phyloP scores from a whole-genome alignment of 1,140 invertebrate genomes.

The Lordiphosa stackelbergi region DNA sequence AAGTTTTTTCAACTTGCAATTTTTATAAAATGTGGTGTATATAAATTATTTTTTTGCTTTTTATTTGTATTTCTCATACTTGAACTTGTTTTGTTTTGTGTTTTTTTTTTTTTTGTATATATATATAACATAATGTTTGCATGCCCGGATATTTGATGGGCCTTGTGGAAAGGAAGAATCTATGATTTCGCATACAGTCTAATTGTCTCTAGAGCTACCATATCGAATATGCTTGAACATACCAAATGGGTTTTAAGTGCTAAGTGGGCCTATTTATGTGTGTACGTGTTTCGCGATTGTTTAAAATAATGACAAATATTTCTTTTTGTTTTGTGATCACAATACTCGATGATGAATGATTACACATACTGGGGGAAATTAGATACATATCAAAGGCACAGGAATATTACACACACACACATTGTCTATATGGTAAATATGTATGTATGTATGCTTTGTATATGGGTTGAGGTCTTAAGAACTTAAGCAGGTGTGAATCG shows the following conservation, averaged over 20 bases:
- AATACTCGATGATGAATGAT: slow-evolving; percentile 9
- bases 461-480: slow-evolving; percentile 37
- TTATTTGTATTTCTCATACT: slow-evolving; percentile 22
- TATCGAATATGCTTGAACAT: slow-evolving; percentile 7
- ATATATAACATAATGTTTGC: slow-evolving; percentile 25
- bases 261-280: slow-evolving; percentile 1
- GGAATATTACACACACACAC: slow-evolving; percentile 44
- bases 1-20: too few species aligned
- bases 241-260: neutral
- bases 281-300: neutral
- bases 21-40: too few species aligned
- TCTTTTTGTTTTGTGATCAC: slow-evolving; percentile 25
- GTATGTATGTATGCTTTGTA: slow-evolving; percentile 4
- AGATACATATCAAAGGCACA: slow-evolving; percentile 62
- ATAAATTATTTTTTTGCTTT: slow-evolving; percentile 6
- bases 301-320: slow-evolving; percentile 48
- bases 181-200: slow-evolving; percentile 64
- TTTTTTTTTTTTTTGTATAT: neutral
- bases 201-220: slow-evolving; percentile 30
- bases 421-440: slow-evolving; percentile 13
- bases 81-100: neutral
- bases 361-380: slow-evolving; percentile 25
- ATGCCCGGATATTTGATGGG: neutral
- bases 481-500: slow-evolving; percentile 5
- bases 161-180: slow-evolving; percentile 38